Percentiles rank a stretch among this genome's conserved stretches.
Conservation (phyloP, 2,888 invertebrate species). For the Antheraea assamensis region DNA sequence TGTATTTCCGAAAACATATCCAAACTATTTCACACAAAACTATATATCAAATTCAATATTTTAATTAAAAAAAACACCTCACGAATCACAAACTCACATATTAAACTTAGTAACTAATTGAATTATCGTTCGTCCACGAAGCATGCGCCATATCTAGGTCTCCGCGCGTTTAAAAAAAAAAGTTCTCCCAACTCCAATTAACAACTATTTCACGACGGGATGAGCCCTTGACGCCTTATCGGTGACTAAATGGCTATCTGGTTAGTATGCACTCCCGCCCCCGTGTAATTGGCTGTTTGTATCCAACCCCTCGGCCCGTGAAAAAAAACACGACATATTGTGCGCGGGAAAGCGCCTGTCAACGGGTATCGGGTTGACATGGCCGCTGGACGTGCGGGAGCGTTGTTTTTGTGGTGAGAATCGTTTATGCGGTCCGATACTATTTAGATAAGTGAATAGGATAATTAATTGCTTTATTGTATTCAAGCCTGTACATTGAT, state of each 20-base stretch:
- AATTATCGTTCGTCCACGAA: conserved; percentile 64
- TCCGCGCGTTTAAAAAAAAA: conserved; percentile 50
- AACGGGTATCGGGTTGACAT: conserved; percentile 68
- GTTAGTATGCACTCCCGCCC: conserved; percentile 71
- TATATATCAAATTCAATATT: conserved; percentile 37
- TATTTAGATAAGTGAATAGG: conserved; percentile 60
- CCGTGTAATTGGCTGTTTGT: conserved; percentile 80
- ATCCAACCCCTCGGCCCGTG: conserved; percentile 72
- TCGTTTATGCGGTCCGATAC: conserved; percentile 65
- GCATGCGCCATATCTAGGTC: conserved; percentile 56
- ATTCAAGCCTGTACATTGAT: background rate
- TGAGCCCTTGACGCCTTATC: conserved; percentile 63
- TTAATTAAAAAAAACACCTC: conserved; percentile 58
- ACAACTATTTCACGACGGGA: conserved; percentile 44
- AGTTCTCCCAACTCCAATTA: conserved; percentile 30
- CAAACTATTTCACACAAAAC: conserved; percentile 36
- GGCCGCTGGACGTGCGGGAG: conserved; percentile 49
- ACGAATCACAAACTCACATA: conserved; percentile 68
- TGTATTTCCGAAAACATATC: conserved; percentile 50
- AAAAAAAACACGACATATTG: conserved; percentile 79
- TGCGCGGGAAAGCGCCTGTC: conserved; percentile 78
- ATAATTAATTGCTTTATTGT: conserved; percentile 20
- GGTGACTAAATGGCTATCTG: conserved; percentile 75
- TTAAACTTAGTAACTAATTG: conserved; percentile 70
- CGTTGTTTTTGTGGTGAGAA: conserved; percentile 71